Conservation (phyloP, 2,888 invertebrate species). For the Phyllotreta cruciferae region DNA sequence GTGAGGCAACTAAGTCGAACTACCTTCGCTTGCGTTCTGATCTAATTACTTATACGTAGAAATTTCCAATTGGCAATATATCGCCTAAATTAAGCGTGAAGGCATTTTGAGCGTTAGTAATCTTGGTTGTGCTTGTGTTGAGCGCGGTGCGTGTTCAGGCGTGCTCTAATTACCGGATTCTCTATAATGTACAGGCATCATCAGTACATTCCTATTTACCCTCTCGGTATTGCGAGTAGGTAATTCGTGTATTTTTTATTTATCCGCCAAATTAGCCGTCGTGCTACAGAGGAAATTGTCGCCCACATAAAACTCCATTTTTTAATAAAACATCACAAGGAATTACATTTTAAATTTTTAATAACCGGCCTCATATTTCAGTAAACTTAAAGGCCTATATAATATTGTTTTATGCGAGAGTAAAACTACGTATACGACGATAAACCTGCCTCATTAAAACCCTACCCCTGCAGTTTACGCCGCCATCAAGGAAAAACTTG, state of each 20-base stretch:
- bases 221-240: too few species aligned
- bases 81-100: constrained; percentile 27
- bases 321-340: not conserved
- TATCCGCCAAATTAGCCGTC: too few species aligned
- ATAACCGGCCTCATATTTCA: constrained; percentile 2
- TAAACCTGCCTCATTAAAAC: constrained; percentile 27
- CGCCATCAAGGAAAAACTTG: constrained; percentile 16
- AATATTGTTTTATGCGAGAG: constrained; percentile 7
- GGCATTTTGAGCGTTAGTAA: constrained; percentile 31
- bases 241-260: too few species aligned
- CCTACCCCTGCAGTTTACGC: constrained; percentile 17
- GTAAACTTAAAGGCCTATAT: constrained; percentile 14
- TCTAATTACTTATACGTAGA: constrained; percentile 23
- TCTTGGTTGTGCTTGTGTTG: constrained; percentile 23
- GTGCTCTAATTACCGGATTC: constrained; percentile 11
- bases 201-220: too few species aligned
- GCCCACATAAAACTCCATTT: too few species aligned
- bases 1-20: constrained; percentile 9
- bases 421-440: constrained; percentile 19
- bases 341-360: constrained; percentile 13
- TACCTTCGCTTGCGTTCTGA: constrained; percentile 21
- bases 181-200: not conserved
- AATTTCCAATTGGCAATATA: constrained; percentile 28
- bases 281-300: too few species aligned
- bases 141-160: constrained; percentile 11